These are phyloP conservation scores for Notolepis coatsorum DNA, from an alignment of 2,797 vertebrate species.

Conservation along the genomic window DNA sequence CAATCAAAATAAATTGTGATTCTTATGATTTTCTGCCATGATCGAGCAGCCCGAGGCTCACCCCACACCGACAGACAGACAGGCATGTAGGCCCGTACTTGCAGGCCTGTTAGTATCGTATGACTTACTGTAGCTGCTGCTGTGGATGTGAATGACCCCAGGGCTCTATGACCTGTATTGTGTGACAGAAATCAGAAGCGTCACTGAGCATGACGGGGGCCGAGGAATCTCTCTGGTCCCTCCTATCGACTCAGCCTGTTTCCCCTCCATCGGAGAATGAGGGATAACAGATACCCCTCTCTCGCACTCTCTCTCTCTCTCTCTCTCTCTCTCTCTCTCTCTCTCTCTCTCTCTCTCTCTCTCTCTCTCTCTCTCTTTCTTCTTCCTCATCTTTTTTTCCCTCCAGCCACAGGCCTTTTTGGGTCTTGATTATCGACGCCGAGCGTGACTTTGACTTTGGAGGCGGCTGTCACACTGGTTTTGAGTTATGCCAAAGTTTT, in stretches of 20 bases:
- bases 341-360: too few relatives aligned
- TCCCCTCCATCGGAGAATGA: constrained; percentile 34
- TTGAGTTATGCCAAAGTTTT: constrained; percentile 73
- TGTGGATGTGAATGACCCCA: constrained; percentile 39
- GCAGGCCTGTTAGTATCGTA: background rate
- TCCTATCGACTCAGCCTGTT: constrained; percentile 47
- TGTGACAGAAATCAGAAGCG: constrained; percentile 24
- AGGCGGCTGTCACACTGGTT: constrained; percentile 68
- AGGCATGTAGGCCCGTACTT: constrained; percentile 50
- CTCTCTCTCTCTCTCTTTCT: constrained; percentile 3
- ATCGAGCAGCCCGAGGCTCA: too few relatives aligned
- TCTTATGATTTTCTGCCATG: too few relatives aligned
- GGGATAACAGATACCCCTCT: constrained; percentile 39
- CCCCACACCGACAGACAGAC: constrained; percentile 31
- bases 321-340: background rate
- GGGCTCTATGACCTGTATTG: constrained; percentile 29
- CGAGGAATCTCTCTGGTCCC: constrained; percentile 44
- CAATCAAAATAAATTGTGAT: too few relatives aligned
- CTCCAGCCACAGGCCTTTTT: constrained; percentile 42
- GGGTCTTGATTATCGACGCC: constrained; percentile 58
- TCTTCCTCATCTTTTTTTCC: background rate
- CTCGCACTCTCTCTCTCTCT: constrained; percentile 24
- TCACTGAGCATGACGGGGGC: constrained; percentile 50
- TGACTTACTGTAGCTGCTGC: constrained; percentile 29
- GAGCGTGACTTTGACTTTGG: constrained; percentile 73